Evolutionary conservation across 1,140 invertebrate species (phyloP).

Genomic region (Trichoplusia ni): DNA sequence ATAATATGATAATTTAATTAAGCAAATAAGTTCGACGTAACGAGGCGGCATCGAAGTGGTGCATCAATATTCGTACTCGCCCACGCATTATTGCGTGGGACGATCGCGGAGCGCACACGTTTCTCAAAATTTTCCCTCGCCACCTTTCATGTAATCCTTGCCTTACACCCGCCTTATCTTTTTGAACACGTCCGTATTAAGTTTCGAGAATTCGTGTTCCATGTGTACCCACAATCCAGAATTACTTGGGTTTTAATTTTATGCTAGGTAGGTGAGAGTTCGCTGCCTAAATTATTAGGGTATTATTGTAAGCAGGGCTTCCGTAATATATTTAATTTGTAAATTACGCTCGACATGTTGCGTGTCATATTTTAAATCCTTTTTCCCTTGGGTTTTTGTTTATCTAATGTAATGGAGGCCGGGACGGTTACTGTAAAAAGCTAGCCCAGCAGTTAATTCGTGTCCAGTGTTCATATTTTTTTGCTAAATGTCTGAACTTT

Average conservation of each 20-base stretch:
- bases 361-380: constrained; percentile 58
- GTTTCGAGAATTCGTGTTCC: constrained; percentile 39
- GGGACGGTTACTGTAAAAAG: constrained; percentile 53
- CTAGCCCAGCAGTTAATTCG: constrained; percentile 71
- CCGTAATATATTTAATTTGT: constrained; percentile 62
- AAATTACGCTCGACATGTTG: constrained; percentile 69
- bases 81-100: constrained; percentile 55
- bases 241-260: constrained; percentile 37
- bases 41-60: constrained; percentile 40
- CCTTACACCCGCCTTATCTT: constrained; percentile 47
- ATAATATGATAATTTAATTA: constrained; percentile 12
- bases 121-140: constrained; percentile 56
- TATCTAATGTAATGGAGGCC: constrained; percentile 59
- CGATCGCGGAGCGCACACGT: constrained; percentile 32
- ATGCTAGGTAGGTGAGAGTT: constrained; percentile 24
- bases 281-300: constrained; percentile 50
- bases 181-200: constrained; percentile 43
- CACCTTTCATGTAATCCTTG: constrained; percentile 46
- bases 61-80: constrained; percentile 61
- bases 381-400: constrained; percentile 53
- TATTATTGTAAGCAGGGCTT: constrained; percentile 45
- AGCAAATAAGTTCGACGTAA: constrained; percentile 42
- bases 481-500: constrained; percentile 67
- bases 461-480: constrained; percentile 61
- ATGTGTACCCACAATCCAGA: constrained; percentile 23